Conservation (phyloP, 2,113 vertebrate genomes). For the Podarcis cretensis region DNA sequence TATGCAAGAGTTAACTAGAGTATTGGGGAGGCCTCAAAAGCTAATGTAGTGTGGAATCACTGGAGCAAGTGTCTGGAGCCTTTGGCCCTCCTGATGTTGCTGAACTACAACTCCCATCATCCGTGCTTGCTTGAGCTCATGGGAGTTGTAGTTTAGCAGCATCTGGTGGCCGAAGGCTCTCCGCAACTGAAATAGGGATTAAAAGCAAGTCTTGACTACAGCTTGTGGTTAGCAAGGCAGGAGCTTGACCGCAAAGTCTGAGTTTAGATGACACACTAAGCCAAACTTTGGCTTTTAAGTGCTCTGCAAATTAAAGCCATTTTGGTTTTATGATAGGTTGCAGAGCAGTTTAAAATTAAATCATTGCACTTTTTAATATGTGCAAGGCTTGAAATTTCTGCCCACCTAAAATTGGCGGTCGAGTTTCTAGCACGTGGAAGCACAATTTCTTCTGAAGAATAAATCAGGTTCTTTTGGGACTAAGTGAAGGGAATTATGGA, state of each 20-base stretch:
- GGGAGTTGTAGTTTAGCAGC: no score
- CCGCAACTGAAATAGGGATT: neutral
- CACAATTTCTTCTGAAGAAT: constrained; percentile 2
- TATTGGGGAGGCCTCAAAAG: neutral
- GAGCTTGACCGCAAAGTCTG: neutral
- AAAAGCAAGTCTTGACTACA: no score
- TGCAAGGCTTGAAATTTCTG: neutral
- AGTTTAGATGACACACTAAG: no score
- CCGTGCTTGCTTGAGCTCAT: no score
- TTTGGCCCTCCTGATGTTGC: no score
- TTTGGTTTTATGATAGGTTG: neutral
- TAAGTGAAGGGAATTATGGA: constrained; percentile 34
- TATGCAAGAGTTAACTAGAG: neutral
- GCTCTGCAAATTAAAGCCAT: neutral
- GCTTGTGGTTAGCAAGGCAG: no score
- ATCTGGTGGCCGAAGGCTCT: no score
- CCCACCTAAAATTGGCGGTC: neutral
- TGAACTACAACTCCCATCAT: no score
- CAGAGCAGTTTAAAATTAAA: neutral
- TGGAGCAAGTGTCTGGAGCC: no score
- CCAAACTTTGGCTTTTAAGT: no score
- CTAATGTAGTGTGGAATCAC: neutral
- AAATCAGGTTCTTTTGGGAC: constrained; percentile 30
- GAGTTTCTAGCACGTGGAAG: neutral
- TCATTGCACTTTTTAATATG: neutral